Conservation (phyloP, 2,888 invertebrate genomes). For the Drosophila putrida region DNA sequence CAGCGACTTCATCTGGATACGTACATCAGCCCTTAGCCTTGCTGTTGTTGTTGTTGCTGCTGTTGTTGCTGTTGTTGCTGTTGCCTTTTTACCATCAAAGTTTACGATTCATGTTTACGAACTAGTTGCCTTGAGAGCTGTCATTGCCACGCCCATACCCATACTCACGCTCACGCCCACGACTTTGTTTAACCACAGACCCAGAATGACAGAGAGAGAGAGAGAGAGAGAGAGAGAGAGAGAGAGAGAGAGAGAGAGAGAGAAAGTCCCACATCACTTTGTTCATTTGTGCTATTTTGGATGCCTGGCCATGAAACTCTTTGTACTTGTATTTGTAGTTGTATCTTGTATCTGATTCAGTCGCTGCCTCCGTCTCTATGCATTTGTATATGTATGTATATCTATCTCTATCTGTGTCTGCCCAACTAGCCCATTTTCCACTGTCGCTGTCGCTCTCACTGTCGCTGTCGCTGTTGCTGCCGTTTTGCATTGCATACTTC, state of each 20-base stretch:
- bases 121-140: slow-evolving; percentile 46
- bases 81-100: slow-evolving; percentile 39
- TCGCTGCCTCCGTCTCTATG: not conserved
- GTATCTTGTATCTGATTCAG: slow-evolving; percentile 13
- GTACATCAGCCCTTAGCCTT: not conserved
- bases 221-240: not conserved
- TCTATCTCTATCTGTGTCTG: slow-evolving; percentile 16
- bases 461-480: not conserved
- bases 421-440: slow-evolving; percentile 54
- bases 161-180: slow-evolving; percentile 16
- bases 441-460: slow-evolving; percentile 7
- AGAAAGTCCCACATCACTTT: slow-evolving; percentile 27
- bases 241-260: not conserved
- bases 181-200: slow-evolving; percentile 19
- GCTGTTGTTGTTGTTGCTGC: not conserved
- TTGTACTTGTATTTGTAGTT: slow-evolving; percentile 7
- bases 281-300: slow-evolving; percentile 31
- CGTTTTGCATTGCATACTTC: slow-evolving; percentile 68
- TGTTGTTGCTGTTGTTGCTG: slow-evolving; percentile 1
- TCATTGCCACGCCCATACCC: slow-evolving; percentile 42
- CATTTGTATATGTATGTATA: slow-evolving; percentile 1
- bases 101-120: slow-evolving; percentile 51
- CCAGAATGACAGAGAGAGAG: slow-evolving; percentile 2
- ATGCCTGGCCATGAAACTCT: slow-evolving; percentile 44
- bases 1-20: slow-evolving; percentile 10